A percentile compares a stretch with the other conserved stretches of the same genome.
Conservation (phyloP, 2,888 invertebrate genomes). For the Nebria salina region DNA sequence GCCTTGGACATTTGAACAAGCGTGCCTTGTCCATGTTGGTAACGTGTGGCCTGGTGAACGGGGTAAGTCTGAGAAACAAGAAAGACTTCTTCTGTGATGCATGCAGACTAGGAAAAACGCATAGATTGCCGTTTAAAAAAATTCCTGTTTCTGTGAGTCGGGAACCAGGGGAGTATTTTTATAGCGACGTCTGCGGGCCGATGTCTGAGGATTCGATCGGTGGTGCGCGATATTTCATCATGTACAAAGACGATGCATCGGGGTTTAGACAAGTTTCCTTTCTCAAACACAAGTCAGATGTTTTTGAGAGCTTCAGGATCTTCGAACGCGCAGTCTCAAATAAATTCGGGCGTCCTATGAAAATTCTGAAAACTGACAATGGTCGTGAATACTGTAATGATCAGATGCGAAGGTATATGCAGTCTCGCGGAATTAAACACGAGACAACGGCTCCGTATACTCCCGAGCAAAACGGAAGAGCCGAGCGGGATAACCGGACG, state of each 20-base stretch:
- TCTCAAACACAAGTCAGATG: background rate
- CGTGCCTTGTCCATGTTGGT: constrained; percentile 48
- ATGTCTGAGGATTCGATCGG: background rate
- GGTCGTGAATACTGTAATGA: background rate
- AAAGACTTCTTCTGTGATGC: constrained; percentile 50
- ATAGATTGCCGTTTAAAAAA: constrained; percentile 29
- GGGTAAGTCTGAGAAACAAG: constrained; percentile 38
- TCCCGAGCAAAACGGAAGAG: constrained; percentile 51
- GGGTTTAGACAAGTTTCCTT: background rate
- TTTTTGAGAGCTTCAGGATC: background rate
- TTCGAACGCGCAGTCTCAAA: background rate
- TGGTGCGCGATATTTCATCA: background rate
- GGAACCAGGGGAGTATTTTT: background rate
- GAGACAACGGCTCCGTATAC: constrained; percentile 48
- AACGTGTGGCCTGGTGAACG: constrained; percentile 48
- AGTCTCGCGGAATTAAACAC: too few species aligned
- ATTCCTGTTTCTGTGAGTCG: too few species aligned
- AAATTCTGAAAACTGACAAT: background rate
- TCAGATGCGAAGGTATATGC: too few species aligned
- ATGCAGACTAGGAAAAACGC: constrained; percentile 51
- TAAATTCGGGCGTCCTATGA: background rate
- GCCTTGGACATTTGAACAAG: constrained; percentile 49
- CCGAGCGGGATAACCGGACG: constrained; percentile 52
- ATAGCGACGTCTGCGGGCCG: background rate
- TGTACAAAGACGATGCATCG: background rate